Conservation (phyloP, 2,113 vertebrate species). For the Hypocryptadius cinnamomeus region DNA sequence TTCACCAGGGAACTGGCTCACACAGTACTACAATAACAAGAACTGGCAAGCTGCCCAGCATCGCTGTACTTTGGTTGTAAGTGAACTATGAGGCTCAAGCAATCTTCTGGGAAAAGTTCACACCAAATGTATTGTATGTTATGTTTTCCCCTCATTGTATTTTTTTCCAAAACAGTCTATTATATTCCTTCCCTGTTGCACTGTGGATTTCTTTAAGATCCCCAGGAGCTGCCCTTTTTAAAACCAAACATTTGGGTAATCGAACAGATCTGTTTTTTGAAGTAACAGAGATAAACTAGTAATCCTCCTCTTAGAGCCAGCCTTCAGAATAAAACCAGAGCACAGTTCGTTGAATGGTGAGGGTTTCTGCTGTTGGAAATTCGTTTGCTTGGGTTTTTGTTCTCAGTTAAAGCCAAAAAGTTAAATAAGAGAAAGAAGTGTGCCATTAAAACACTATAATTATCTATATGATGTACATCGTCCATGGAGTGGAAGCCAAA, state of each 20-base stretch:
- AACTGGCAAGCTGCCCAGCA: neutral
- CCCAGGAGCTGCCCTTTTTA: neutral
- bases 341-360: neutral
- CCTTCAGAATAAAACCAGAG: neutral
- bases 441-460: neutral
- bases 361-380: neutral
- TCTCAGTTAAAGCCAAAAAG: neutral
- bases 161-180: neutral
- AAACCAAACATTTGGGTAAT: neutral
- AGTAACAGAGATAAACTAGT: neutral
- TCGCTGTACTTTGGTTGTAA: neutral
- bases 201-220: neutral
- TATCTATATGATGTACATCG: neutral
- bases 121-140: neutral
- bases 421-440: neutral
- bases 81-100: neutral
- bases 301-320: neutral
- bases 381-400: neutral
- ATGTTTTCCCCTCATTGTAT: neutral
- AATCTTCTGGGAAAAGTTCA: conserved; percentile 43
- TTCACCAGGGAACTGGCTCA: neutral
- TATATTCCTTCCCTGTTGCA: neutral
- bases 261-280: conserved; percentile 6
- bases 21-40: conserved; percentile 31
- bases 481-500: neutral